Base-by-base conservation (phyloP, 2,113 vertebrate species). In the Nycticryphes semicollaris region DNA sequence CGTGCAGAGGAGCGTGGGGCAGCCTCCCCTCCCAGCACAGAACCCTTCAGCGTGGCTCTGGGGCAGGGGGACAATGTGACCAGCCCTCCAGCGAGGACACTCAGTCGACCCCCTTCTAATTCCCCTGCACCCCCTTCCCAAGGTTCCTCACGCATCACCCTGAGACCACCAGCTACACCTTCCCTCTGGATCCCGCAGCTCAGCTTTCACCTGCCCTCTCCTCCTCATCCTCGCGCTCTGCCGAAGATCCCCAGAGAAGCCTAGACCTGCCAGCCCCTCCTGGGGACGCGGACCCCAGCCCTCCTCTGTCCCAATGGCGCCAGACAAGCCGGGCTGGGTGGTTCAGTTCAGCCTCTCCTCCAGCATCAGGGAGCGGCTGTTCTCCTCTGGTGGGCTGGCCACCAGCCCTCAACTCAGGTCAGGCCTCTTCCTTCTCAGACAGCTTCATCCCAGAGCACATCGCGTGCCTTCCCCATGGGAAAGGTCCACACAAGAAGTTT, bases 381-480 rank as follows among this genome's bases (percentile, higher is more conserved):
- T 73, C 13, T 56, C 51, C 83, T 47, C 37, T 10, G 0, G 53
- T 7, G 21, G 39, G 27, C 12, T 47, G 86, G 25, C 72, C 21
- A 13, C 53, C 60, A 45, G 62, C 21, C 21, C 47, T 30, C 1
- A 1, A 5, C 43, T 47, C 3, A 0, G 21, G 14, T 23, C 72
- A 33, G 60, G 35, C 15, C 31, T 90, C 62, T 35, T 88, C 43
- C 53, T 5, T 66, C 69, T 81, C 75, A 43, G 28, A 8, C 4
- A 6, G 41, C 72, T 86, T 78, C 60, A 37, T 9, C 37, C 21
- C 75, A 28, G 20, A 23, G 57, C n/a, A 18, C 30, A 33, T 77
- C 0, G 0, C 45, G 73, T 27, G 0, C 33, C 14, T 64, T 86
- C 43, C 47, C 75, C 83, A 3, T 0, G 0, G 27, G 22, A 85